Percentiles rank a stretch among this genome's conserved stretches.
These are phyloP conservation scores for Lithophane socia DNA, from an alignment of 2,888 invertebrate species.

Conservation along the genomic window DNA sequence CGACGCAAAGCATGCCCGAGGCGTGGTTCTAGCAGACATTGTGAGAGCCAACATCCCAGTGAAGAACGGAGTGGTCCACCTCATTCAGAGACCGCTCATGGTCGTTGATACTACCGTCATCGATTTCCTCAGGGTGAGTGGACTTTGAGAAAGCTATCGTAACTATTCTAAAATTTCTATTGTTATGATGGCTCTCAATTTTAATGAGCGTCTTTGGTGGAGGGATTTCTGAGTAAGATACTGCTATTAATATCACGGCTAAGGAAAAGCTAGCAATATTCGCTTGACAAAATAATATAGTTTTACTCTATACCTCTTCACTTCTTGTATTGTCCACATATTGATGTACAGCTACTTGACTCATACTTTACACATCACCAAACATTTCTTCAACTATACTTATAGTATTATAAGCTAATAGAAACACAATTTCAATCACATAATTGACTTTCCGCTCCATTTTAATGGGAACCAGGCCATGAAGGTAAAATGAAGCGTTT, in stretches of 20 bases:
- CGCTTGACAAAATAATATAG: slow-evolving; percentile 12
- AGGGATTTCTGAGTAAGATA: slow-evolving; percentile 8
- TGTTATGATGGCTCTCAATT: neutral
- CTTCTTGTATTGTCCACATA: slow-evolving; percentile 26
- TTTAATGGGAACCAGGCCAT: slow-evolving; percentile 88
- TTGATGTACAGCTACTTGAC: slow-evolving; percentile 32
- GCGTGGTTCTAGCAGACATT: slow-evolving; percentile 96
- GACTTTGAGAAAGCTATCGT: neutral
- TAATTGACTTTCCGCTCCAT: slow-evolving; percentile 87
- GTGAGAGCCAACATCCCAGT: slow-evolving; percentile 97
- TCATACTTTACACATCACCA: slow-evolving; percentile 44
- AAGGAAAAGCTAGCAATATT: slow-evolving; percentile 12
- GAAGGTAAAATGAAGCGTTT: slow-evolving; percentile 86
- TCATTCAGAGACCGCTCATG: slow-evolving; percentile 97
- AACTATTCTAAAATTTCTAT: neutral
- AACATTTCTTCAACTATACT: slow-evolving; percentile 36
- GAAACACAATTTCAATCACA: slow-evolving; percentile 69
- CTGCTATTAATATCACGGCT: neutral
- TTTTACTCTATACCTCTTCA: slow-evolving; percentile 24
- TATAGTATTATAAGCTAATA: slow-evolving; percentile 60
- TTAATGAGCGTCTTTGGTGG: slow-evolving; percentile 15
- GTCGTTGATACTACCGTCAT: slow-evolving; percentile 97
- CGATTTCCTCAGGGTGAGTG: slow-evolving; percentile 94
- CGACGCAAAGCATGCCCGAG: slow-evolving; percentile 94
- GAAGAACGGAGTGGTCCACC: slow-evolving; percentile 97